These are phyloP conservation scores for Lepilemur ruficaudatus DNA, from an alignment of 2,797 vertebrate species.

Conservation along the genomic window DNA sequence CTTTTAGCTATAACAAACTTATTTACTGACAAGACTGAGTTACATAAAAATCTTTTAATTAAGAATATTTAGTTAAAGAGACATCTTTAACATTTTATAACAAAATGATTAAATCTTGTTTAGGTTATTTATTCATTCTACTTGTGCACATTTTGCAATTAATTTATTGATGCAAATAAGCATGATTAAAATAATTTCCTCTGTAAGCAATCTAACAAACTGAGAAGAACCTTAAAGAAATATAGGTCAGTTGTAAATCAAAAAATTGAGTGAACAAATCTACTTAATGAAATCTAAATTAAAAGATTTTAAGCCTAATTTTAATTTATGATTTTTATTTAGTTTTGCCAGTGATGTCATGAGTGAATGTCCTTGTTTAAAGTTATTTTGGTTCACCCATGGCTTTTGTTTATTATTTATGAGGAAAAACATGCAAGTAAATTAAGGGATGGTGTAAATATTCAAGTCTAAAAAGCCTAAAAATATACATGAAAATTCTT, in stretches of 20 bases:
- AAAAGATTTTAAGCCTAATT: not conserved
- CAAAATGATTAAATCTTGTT: slow-evolving; percentile 26
- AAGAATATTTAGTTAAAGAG: slow-evolving; percentile 21
- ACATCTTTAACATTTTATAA: slow-evolving; percentile 12
- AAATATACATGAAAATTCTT: not conserved
- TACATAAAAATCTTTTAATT: slow-evolving; percentile 13
- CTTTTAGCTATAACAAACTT: slow-evolving; percentile 22
- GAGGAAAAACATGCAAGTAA: not conserved
- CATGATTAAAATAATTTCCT: slow-evolving; percentile 24
- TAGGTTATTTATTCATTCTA: slow-evolving; percentile 17
- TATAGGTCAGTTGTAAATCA: not conserved
- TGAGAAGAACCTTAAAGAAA: not conserved
- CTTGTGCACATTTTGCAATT: not conserved
- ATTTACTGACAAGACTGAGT: not conserved
- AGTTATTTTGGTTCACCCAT: not conserved
- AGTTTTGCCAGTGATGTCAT: not conserved
- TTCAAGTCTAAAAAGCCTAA: not conserved
- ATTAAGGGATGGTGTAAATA: not conserved
- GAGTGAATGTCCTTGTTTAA: not conserved
- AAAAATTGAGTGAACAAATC: not conserved
- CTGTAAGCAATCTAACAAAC: not conserved
- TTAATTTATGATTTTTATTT: not conserved
- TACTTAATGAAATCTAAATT: not conserved
- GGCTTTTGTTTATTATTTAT: not conserved
- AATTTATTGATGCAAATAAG: not conserved